A percentile compares a stretch with the other conserved stretches of the same genome.
These are phyloP conservation scores for Bungarus multicinctus DNA, from an alignment of 2,113 vertebrate species.

Conservation along the genomic window DNA sequence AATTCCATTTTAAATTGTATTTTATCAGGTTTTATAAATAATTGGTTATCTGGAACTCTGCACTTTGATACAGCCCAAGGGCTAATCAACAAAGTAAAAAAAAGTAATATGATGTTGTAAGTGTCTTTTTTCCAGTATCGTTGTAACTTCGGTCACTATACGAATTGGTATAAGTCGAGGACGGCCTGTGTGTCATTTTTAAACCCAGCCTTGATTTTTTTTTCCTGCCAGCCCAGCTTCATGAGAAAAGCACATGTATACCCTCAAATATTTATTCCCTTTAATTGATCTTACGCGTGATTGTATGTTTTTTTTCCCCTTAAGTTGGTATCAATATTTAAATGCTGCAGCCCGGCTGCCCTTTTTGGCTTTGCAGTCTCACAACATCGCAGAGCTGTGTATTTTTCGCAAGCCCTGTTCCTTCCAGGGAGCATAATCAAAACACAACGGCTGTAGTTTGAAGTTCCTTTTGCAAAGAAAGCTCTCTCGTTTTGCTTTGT, in stretches of 20 bases:
- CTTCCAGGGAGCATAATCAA: slow-evolving; percentile 37
- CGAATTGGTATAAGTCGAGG: rapidly evolving
- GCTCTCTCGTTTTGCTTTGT: background rate
- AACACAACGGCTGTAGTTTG: slow-evolving; percentile 27
- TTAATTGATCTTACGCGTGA: slow-evolving; percentile 5
- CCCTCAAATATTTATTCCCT: background rate
- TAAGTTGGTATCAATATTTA: slow-evolving; percentile 12
- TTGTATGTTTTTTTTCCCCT: background rate
- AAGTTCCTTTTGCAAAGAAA: slow-evolving; percentile 3
- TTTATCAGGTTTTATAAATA: too few species aligned
- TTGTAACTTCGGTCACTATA: background rate
- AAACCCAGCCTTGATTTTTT: slow-evolving; percentile 20
- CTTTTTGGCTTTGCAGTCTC: slow-evolving; percentile 11
- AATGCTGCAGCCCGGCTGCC: background rate
- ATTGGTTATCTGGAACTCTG: too few species aligned
- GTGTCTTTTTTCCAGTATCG: background rate
- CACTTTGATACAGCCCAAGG: too few species aligned
- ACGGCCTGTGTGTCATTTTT: background rate
- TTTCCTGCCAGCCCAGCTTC: slow-evolving; percentile 26
- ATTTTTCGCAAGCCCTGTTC: slow-evolving; percentile 16
- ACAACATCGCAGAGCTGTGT: slow-evolving; percentile 8
- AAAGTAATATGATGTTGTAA: too few species aligned
- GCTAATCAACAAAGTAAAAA: too few species aligned
- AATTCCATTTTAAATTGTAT: too few species aligned
- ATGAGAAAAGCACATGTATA: background rate